Base-by-base conservation (phyloP, 2,797 vertebrate species). In the Hydrocynus forskahlii region DNA sequence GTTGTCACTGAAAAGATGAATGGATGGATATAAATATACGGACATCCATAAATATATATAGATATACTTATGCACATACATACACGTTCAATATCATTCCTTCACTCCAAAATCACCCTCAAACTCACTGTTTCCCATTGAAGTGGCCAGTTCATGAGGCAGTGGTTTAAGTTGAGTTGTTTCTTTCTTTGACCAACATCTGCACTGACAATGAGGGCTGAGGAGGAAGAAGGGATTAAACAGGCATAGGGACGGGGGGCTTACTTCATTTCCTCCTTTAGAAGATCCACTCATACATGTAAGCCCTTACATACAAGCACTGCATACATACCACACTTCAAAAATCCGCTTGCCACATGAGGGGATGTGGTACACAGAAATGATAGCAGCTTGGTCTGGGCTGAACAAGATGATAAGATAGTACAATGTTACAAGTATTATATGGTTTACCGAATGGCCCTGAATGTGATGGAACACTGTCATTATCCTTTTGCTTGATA, bases 131-230 rank as follows among this genome's bases (percentile, higher is more conserved):
- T 45, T 55, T 48, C 38, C 45, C 52, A 62, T 8, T 64, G 1
- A 78, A 55, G 57, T 64, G 43, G 64, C 67, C 29, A 21, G 25
- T 59, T 19, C 71, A 52, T 45, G 43, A 52, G 10, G 62, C 67
- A 75, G 14, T 70, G 64, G 71, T 16, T 78, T 29, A 78, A 64
- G 64, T 54, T 64, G 54, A 48, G 17, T 45, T 29, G 6, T 23
- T 29, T n/a, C n/a, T 73, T 38, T 83, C 72, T 82, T 55, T 74
- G 57, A 71, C 43, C 71, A 23, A 4, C 45, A 81, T 66, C 54
- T 63, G 57, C 14, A 66, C 17, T 81, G 45, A 66, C 52, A 78
- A 40, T 7, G 12, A 75, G 54, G 4, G 54, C 76, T 62, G n/a
- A 78, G 23, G 54, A 67, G 14, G 12, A 76, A 60, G 60, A 62